Percentiles rank a stretch among this genome's conserved stretches.
Evolutionary conservation across 2,113 vertebrate species (phyloP).

Genomic region (Prunella himalayana): DNA sequence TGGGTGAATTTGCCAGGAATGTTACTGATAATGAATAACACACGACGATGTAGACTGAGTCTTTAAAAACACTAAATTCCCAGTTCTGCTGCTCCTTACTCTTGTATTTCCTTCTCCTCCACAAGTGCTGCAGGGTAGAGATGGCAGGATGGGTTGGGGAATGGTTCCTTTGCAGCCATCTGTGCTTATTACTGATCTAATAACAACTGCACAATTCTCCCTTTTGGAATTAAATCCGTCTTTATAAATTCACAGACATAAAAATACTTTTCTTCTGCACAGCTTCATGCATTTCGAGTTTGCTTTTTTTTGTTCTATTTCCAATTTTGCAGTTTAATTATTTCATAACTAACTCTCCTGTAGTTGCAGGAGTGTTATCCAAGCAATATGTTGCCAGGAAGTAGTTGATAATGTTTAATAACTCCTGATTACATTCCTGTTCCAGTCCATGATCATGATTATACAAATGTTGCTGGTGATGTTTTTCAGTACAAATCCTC

Average conservation of each 20-base stretch:
- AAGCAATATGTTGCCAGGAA: constrained; percentile 47
- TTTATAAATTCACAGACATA: neutral
- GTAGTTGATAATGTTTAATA: constrained; percentile 51
- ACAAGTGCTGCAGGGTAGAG: neutral
- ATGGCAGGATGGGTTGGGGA: neutral
- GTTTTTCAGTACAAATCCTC: constrained; percentile 60
- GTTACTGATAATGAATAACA: neutral
- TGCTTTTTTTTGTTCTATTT: neutral
- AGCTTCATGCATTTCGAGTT: neutral
- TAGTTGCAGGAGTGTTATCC: neutral
- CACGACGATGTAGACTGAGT: neutral
- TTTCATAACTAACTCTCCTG: constrained; percentile 35
- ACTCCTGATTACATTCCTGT: constrained; percentile 54
- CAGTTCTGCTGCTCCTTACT: neutral
- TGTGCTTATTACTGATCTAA: constrained; percentile 24
- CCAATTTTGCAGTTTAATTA: constrained; percentile 9
- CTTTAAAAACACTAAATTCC: neutral
- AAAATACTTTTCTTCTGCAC: neutral
- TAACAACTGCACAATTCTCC: neutral
- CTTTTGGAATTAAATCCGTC: neutral
- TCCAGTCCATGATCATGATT: constrained; percentile 53
- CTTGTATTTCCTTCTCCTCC: neutral
- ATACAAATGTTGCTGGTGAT: constrained; percentile 61
- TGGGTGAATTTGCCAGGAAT: neutral
- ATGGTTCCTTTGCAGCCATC: constrained; percentile 18